Evolutionary conservation across 2,797 vertebrate genomes (phyloP), one percentile per base, ranked within the genome.

Genomic region (Heteromormyrus szaboi): DNA sequence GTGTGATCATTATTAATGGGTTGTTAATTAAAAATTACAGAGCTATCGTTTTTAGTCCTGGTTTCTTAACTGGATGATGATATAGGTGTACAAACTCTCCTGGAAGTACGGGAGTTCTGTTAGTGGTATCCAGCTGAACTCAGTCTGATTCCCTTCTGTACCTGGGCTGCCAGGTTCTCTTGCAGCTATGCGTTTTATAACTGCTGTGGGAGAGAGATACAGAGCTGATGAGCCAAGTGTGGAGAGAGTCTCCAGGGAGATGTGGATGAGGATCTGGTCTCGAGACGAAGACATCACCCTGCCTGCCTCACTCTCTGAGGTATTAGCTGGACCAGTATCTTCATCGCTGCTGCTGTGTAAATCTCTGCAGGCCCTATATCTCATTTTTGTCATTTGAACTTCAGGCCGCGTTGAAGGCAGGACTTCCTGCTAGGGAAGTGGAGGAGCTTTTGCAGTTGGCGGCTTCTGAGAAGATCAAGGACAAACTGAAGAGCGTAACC

Each of bases 221-320:
- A 89, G 93, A 92, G 2, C 90, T 56, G 89, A 92, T 88, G 92
- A 95, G 84, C 8, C 81, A 12, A 90, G 94, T 90, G 33, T 98
- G 92, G 98, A 99, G 93, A 91, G 92, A 41, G 95, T 97, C 88
- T 98, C 98, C n/a, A 95, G 98, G 88, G 97, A 98, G 91, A 95
- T 99, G 54, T 99, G 98, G 98, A 95, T 92, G 89, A 94, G 96
- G 0, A 92, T 98, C 93, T 99, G 98, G 98, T 93, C 90, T 37
- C 94, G 96, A 92, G 93, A 95, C 93, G 96, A 98, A 95, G 98
- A 99, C 89, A 96, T 99, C 91, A 95, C 93, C 0, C 88, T 96
- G 65, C 93, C 95, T 17, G 94, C 88, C 2, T 97, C 96, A 0
- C 62, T 97, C 25, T 87, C 90, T 46, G 95, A 96, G 95, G 96